Conservation (phyloP, 2,113 vertebrate genomes). For the Gallinago media region DNA sequence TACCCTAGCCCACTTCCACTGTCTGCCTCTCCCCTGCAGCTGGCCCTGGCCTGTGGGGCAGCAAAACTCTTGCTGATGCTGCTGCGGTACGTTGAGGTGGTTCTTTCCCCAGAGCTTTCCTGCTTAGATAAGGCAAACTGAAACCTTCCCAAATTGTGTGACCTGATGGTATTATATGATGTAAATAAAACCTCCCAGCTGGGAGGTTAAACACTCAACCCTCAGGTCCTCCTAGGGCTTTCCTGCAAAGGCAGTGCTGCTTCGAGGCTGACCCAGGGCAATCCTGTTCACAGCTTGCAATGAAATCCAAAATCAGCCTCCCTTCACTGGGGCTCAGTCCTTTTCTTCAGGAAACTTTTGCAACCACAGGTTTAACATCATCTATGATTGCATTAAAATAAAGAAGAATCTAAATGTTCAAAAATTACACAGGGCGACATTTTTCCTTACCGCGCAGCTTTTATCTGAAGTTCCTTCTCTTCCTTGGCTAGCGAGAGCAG, state of each 20-base stretch:
- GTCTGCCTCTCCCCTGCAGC: not conserved
- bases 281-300: not conserved
- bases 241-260: not conserved
- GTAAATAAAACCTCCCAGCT: not conserved
- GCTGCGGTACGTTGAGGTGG: not conserved
- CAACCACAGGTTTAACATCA: not conserved
- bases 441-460: not conserved
- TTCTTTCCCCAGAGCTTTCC: not conserved
- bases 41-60: not conserved
- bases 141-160: not conserved
- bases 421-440: not conserved
- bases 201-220: not conserved
- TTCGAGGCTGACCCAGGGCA: not conserved
- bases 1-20: not conserved
- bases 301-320: not conserved
- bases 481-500: not conserved
- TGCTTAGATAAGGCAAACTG: not conserved
- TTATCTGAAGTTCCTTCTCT: not conserved
- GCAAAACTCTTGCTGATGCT: not conserved
- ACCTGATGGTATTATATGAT: not conserved
- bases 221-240: not conserved
- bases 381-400: not conserved
- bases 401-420: not conserved
- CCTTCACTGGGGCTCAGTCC: not conserved
- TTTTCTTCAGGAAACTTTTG: not conserved